A percentile compares a stretch with the other conserved stretches of the same genome.
Conservation (phyloP, 2,113 vertebrate species). For the human (Homo sapiens) region DNA sequence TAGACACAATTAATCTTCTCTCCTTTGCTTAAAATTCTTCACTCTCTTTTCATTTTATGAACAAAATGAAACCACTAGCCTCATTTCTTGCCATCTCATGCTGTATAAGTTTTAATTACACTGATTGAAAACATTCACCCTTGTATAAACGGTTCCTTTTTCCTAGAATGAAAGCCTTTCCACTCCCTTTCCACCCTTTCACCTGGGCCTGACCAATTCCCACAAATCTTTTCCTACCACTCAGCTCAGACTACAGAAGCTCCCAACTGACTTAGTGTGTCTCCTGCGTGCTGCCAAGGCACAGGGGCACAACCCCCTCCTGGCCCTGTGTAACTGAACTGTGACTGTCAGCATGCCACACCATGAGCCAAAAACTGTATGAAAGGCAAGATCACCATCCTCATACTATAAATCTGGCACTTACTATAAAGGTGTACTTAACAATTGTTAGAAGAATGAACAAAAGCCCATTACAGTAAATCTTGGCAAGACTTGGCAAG, state of each 20-base stretch:
- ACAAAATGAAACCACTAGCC: background rate
- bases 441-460: background rate
- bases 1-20: background rate
- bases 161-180: background rate
- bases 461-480: background rate
- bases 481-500: background rate
- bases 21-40: slow-evolving; percentile 12
- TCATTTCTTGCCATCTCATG: background rate
- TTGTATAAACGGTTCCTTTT: background rate
- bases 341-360: background rate
- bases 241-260: background rate
- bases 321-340: background rate
- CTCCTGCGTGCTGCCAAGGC: background rate
- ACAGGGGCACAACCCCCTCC: background rate
- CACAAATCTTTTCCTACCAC: background rate
- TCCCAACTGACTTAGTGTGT: background rate
- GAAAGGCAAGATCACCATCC: background rate
- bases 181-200: background rate
- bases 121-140: background rate
- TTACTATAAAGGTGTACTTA: background rate
- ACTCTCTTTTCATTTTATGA: background rate
- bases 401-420: background rate
- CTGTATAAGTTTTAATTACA: background rate
- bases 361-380: background rate
- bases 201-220: background rate